Evolutionary conservation across 2,113 vertebrate species (phyloP).

Genomic region (Engystomops pustulosus): DNA sequence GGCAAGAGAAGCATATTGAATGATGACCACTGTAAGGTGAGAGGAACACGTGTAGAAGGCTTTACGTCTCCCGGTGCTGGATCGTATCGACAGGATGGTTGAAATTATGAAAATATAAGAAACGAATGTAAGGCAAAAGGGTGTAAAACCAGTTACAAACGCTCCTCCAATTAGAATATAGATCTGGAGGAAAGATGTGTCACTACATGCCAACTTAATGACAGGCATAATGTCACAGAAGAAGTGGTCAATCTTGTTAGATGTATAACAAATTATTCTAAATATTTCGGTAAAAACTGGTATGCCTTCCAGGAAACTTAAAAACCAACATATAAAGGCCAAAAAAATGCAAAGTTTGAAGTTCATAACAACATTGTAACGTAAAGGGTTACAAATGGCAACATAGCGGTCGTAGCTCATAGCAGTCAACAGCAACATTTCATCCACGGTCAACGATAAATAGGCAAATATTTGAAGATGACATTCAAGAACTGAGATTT

Average conservation of each 20-base stretch:
- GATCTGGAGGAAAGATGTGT: background rate
- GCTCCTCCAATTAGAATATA: background rate
- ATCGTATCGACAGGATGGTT: background rate
- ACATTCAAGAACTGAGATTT: background rate
- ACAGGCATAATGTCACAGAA: background rate
- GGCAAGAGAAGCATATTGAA: background rate
- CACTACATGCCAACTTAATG: background rate
- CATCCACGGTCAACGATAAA: background rate
- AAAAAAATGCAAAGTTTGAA: background rate
- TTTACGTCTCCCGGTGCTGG: conserved; percentile 25
- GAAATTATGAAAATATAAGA: conserved; percentile 11
- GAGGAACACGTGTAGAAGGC: conserved; percentile 27
- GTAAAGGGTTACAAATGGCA: conserved; percentile 10
- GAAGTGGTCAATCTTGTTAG: background rate
- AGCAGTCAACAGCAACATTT: background rate
- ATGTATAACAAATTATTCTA: background rate
- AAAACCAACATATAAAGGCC: conserved; percentile 8
- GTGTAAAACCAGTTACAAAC: background rate
- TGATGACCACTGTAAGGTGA: conserved; percentile 15
- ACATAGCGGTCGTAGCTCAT: background rate
- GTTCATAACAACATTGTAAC: background rate
- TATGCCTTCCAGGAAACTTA: background rate
- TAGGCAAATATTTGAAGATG: background rate
- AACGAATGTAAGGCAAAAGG: background rate
- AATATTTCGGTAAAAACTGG: background rate